Evolutionary conservation across 1,140 invertebrate genomes (phyloP), one percentile per base, ranked within the genome.

Genomic region (Magallana ariakensis): DNA sequence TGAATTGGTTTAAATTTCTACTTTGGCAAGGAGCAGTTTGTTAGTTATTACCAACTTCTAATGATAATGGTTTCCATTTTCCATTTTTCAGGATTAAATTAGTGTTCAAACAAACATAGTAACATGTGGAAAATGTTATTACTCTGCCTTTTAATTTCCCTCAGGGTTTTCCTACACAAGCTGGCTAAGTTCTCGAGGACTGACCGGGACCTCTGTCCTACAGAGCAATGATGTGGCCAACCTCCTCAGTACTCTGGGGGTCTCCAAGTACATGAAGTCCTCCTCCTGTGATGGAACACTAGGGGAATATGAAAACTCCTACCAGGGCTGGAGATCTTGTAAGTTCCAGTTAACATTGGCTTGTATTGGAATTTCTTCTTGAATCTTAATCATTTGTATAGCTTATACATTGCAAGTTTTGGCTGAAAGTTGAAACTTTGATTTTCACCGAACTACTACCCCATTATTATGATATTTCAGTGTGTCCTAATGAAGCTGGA

Each of bases 311-410:
- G 57, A 60, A 56, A 60, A 84, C 26, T 22, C 82, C 7, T 62
- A 58, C 53, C 82, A 58, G 26, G 82, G 82, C n/a, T 84, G 82
- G 82, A 84, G 55, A 19, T 58, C 82, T 13, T n/a, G 82, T 84
- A 84, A 26, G 82, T 55, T 55, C 33, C 19, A 53, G 33, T 46
- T 46, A 46, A 46, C 33, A 46, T 46, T 46, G 33, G 33, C 33
- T 46, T 46, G 1, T 46, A 46, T 46, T 46, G 0, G 33, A 46
- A 46, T 46, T 46, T 46, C 33, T 46, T 46, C 33, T 46, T 5
- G 5, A 46, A 46, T 46, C 33, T 46, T 15, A 2, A 62, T 16
- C 60, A 62, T 16, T 62, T 15, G 15, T 15, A 62, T 62, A 16
- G 60, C 15, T 2, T 62, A 16, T 62, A 16, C 15, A 16, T 19